Base-by-base conservation (phyloP, 2,888 invertebrate genomes). In the Galerucella calmariensis region DNA sequence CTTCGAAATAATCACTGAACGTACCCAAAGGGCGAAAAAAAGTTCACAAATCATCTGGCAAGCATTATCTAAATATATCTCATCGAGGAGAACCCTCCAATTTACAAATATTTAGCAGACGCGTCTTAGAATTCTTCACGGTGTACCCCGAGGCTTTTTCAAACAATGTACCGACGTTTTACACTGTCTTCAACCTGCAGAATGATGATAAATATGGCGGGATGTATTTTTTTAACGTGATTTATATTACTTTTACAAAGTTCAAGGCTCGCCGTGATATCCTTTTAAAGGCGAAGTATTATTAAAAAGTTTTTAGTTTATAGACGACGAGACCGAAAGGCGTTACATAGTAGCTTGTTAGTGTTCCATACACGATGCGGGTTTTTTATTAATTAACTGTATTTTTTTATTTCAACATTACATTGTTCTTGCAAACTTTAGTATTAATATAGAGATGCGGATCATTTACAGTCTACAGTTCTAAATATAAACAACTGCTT, bases 241-340 rank as follows among this genome's bases (percentile, higher is more conserved):
- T 74, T 76, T 74, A 74, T 74, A 67, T 69, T 65, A 70, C 67
- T 59, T 72, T 67, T 68, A 62, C 72, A 76, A 76, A 74, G 76
- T 76, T 76, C 76, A 76, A 74, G 76, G 76, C 63, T 74, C 51
- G 59, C 67, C 67, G 61, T 69, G 71, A 72, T 72, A 69, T 72
- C 72, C 69, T 76, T 67, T 72, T 46, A 66, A 63, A 69, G 69
- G 41, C 53, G 24, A 67, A 69, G 41, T 67, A 71, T 70, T 61
- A 61, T 70, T 69, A 53, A 69, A 74, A 56, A 56, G 10, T 20
- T 24, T 58, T 58, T 68, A 24, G 27, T 58, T 67, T 67, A 67
- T 59, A 14, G n/a, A 44, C 58, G 58, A n/a, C 20, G 10, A 61
- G 48, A 48, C n/a, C 20, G 44, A 61, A 61, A 61, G 69, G 69